A percentile compares a stretch with the other conserved stretches of the same genome.
phyloP scores from a whole-genome alignment of 2,113 vertebrate genomes.

The Verasper variegatus region DNA sequence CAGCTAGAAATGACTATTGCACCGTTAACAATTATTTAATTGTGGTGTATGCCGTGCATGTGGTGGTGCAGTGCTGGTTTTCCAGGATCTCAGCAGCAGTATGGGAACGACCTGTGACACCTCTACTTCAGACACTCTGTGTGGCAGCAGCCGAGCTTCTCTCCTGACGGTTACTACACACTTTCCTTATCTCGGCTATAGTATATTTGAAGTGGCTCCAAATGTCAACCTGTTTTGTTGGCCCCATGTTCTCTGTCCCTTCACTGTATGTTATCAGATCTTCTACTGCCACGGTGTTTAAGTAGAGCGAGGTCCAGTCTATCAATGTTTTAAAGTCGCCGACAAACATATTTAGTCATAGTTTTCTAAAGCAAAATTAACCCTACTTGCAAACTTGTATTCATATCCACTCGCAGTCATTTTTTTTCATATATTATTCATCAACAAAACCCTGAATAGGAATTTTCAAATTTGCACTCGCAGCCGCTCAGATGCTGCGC shows the following conservation, averaged over 20 bases:
- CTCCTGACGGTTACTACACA: background rate
- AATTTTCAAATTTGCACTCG: slow-evolving; percentile 30
- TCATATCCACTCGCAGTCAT: background rate
- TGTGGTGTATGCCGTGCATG: background rate
- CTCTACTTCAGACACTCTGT: background rate
- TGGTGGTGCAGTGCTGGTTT: background rate
- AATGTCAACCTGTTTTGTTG: background rate
- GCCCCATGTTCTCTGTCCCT: background rate
- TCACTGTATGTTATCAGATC: background rate
- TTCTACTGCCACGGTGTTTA: background rate
- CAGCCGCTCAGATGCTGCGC: slow-evolving; percentile 30
- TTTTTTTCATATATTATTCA: slow-evolving; percentile 20
- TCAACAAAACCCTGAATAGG: slow-evolving; percentile 8
- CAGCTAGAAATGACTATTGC: too few species aligned
- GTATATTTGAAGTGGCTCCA: background rate
- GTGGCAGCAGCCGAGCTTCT: too few species aligned
- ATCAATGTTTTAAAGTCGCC: background rate
- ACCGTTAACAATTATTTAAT: background rate
- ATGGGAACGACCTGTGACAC: background rate
- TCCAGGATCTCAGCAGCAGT: background rate
- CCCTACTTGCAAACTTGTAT: background rate
- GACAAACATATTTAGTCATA: background rate
- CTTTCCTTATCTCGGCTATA: background rate
- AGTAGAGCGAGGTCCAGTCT: too few species aligned
- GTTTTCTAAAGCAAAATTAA: background rate